These are phyloP conservation scores for Dyspetes luteomarginatus DNA, from an alignment of 2,888 invertebrate genomes.

Conservation along the genomic window DNA sequence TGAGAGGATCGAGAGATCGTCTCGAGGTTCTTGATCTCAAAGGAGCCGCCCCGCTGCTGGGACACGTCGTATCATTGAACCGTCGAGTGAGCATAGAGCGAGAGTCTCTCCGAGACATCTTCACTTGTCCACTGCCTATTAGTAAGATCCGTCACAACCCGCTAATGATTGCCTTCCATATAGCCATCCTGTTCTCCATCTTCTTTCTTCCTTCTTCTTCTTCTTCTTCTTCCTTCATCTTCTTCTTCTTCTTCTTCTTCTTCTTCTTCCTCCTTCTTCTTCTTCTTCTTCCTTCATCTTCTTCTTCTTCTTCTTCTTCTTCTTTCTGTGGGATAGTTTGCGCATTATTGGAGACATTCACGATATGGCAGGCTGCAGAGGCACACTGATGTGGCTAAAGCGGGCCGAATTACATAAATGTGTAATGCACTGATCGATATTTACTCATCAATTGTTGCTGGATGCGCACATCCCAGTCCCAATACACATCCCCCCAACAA, in stretches of 20 bases:
- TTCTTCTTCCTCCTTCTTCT: too few relatives aligned
- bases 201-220: constrained; percentile 46
- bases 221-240: neutral
- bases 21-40: constrained; percentile 74
- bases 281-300: constrained; percentile 8
- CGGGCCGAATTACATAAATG: too few relatives aligned
- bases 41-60: constrained; percentile 77
- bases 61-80: constrained; percentile 76
- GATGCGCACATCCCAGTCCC: too few relatives aligned
- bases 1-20: constrained; percentile 70
- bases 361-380: too few relatives aligned
- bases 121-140: constrained; percentile 80
- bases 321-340: too few relatives aligned
- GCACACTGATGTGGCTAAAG: too few relatives aligned
- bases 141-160: constrained; percentile 78
- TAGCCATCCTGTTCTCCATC: constrained; percentile 42
- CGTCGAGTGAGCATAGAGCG: constrained; percentile 63
- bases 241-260: constrained; percentile 28
- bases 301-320: too few relatives aligned
- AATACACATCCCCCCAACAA: too few relatives aligned
- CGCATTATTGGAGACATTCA: too few relatives aligned
- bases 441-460: neutral
- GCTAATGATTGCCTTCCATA: constrained; percentile 77
- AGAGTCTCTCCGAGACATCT: constrained; percentile 76
- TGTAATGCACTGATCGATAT: neutral